Evolutionary conservation across 1,140 invertebrate species (phyloP).

Genomic region (Matsumurasca onukii): DNA sequence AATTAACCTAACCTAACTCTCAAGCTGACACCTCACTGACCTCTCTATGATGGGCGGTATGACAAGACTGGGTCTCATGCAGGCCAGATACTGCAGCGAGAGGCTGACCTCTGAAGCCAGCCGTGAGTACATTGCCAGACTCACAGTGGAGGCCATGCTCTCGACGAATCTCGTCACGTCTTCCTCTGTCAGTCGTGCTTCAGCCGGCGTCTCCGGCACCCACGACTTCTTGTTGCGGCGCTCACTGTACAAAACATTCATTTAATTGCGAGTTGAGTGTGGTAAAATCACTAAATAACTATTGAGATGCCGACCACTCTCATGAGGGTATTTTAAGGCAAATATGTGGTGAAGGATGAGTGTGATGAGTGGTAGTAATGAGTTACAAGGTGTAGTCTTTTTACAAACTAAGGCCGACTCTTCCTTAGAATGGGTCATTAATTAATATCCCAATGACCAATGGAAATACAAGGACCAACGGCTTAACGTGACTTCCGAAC

Average conservation of each 20-base stretch:
- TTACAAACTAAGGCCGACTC: too few species aligned
- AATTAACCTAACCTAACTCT: too few species aligned
- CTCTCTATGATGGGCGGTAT: slow-evolving; percentile 80
- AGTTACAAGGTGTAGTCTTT: too few species aligned
- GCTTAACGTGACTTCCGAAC: too few species aligned
- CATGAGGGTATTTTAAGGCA: too few species aligned
- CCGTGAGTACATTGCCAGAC: slow-evolving; percentile 77
- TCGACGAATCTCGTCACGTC: slow-evolving; percentile 85
- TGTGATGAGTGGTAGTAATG: too few species aligned
- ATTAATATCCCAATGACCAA: too few species aligned
- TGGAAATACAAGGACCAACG: too few species aligned
- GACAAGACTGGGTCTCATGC: slow-evolving; percentile 77
- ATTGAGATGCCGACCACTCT: too few species aligned
- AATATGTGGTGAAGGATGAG: too few species aligned
- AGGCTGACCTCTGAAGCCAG: slow-evolving; percentile 63
- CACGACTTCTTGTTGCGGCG: slow-evolving; percentile 63
- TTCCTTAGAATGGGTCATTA: too few species aligned
- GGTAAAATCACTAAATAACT: background rate
- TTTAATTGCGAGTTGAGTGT: background rate
- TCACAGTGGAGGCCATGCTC: slow-evolving; percentile 64
- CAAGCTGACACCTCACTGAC: slow-evolving; percentile 52
- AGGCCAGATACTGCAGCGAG: slow-evolving; percentile 73
- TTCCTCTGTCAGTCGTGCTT: slow-evolving; percentile 71
- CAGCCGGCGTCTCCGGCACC: slow-evolving; percentile 65
- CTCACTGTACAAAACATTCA: slow-evolving; percentile 53